A percentile compares a stretch with the other conserved stretches of the same genome.
phyloP scores from a whole-genome alignment of 2,113 vertebrate genomes.

The Atrichornis clamosus region DNA sequence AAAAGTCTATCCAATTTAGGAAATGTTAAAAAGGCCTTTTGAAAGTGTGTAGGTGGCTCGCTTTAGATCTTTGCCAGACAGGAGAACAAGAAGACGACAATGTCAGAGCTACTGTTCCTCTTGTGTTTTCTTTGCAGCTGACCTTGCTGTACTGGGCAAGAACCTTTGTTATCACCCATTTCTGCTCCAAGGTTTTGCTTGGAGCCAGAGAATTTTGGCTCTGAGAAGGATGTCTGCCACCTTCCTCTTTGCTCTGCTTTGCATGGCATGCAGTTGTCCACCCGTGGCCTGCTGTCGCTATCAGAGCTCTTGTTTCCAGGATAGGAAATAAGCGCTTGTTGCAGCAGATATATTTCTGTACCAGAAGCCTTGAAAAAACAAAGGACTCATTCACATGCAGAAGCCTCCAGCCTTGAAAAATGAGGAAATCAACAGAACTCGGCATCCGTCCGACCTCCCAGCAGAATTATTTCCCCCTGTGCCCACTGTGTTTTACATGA shows the following conservation, averaged over 20 bases:
- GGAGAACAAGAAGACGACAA: neutral
- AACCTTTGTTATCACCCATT: neutral
- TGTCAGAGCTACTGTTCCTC: neutral
- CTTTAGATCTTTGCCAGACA: neutral
- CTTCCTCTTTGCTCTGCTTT: neutral
- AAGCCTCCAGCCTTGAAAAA: slow-evolving; percentile 42
- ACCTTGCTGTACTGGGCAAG: neutral
- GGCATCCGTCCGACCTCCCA: neutral
- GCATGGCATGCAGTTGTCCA: neutral
- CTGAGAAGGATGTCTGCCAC: neutral
- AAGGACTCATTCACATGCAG: slow-evolving; percentile 33
- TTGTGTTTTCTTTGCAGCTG: neutral
- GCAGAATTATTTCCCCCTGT: slow-evolving; percentile 3
- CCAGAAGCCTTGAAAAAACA: slow-evolving; percentile 30
- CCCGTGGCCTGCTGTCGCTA: neutral
- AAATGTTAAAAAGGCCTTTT: neutral
- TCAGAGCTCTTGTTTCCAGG: neutral
- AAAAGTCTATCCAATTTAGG: neutral
- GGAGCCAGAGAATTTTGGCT: neutral
- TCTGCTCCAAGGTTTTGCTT: neutral
- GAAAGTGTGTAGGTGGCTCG: neutral
- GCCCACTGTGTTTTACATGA: neutral
- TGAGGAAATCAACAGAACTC: slow-evolving; percentile 28
- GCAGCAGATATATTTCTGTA: slow-evolving; percentile 44
- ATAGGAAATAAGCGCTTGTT: neutral